Evolutionary conservation across 2,113 vertebrate species (phyloP).

Genomic region (Acrocephalus kingi): DNA sequence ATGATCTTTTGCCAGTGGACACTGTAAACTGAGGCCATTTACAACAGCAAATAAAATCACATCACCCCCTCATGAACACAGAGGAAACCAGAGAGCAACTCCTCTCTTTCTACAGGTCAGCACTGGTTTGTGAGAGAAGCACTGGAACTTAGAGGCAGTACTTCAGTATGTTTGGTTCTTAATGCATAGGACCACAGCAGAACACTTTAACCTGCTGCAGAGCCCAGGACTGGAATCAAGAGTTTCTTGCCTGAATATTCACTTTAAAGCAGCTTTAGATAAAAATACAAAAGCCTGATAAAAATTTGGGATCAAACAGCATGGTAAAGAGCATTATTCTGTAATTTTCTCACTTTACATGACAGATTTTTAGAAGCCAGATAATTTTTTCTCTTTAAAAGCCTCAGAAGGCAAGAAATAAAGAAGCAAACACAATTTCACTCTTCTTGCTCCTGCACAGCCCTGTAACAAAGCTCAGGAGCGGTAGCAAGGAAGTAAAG

Average conservation of each 20-base stretch:
- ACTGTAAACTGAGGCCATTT: background rate
- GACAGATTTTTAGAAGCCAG: background rate
- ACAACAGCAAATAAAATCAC: background rate
- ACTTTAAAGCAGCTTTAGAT: background rate
- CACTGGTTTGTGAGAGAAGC: background rate
- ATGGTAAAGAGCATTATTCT: background rate
- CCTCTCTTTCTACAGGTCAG: background rate
- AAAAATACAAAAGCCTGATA: background rate
- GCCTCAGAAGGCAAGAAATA: background rate
- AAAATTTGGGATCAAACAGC: background rate
- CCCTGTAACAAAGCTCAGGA: background rate
- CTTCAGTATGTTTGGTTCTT: background rate
- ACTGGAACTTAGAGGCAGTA: background rate
- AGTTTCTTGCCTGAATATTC: background rate
- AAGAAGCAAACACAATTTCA: background rate
- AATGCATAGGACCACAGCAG: background rate
- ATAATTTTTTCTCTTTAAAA: background rate
- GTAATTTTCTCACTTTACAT: background rate
- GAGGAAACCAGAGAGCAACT: background rate
- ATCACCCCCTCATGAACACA: accelerated
- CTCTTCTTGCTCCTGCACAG: background rate
- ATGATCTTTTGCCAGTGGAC: background rate
- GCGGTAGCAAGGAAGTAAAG: background rate
- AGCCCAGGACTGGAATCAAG: background rate
- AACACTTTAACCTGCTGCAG: background rate